Percentiles rank a stretch among this genome's conserved stretches.
phyloP scores from a whole-genome alignment of 2,797 vertebrate species.

The Gephyroberyx darwinii region DNA sequence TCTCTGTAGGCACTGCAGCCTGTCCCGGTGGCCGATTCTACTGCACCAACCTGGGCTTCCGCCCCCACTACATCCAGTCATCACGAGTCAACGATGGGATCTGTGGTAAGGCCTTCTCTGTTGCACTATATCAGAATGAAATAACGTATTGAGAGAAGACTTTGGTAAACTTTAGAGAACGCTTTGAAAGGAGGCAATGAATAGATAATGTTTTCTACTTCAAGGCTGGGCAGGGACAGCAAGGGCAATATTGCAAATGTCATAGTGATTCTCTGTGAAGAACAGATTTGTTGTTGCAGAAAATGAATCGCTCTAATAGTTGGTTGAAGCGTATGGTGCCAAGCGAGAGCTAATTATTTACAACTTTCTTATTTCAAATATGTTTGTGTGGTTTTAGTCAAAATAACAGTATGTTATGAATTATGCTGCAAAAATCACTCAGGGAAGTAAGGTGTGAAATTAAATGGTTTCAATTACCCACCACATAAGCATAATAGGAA shows the following conservation, averaged over 20 bases:
- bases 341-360: neutral
- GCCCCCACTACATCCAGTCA: conserved; percentile 77
- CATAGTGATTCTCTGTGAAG: neutral
- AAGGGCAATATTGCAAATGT: conserved; percentile 5
- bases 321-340: neutral
- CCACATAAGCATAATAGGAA: neutral
- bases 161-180: conserved; percentile 31
- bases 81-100: conserved; percentile 80
- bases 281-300: conserved; percentile 5
- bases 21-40: conserved; percentile 80
- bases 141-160: conserved; percentile 12
- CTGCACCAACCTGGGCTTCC: conserved; percentile 80
- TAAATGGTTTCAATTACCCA: neutral
- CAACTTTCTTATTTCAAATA: neutral
- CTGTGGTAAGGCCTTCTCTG: conserved; percentile 69
- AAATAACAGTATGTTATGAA: neutral
- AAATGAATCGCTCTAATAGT: conserved; percentile 1
- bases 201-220: conserved; percentile 31
- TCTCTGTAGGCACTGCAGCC: conserved; percentile 73
- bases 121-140: neutral
- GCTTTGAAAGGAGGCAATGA: conserved; percentile 19
- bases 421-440: neutral
- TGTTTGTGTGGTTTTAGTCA: neutral
- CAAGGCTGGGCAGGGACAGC: conserved; percentile 33
- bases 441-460: neutral